Conservation (phyloP, 2,113 vertebrate genomes). For the Ahaetulla prasina region DNA sequence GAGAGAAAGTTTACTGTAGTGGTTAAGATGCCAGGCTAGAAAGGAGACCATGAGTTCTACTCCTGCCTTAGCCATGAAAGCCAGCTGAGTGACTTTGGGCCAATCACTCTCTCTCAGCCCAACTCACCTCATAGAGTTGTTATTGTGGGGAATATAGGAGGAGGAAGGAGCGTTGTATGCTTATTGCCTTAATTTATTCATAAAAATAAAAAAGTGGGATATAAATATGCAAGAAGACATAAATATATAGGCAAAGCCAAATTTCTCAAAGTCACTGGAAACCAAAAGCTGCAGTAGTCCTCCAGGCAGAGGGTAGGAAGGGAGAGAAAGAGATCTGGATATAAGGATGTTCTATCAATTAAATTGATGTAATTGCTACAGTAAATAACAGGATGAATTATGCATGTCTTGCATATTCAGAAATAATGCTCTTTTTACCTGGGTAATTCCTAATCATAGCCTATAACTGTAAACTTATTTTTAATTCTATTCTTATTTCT, state of each 20-base stretch:
- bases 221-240: background rate
- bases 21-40: too few relatives aligned
- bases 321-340: background rate
- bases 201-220: background rate
- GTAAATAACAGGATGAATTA: background rate
- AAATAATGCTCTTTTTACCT: background rate
- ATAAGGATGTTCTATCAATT: background rate
- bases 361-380: background rate
- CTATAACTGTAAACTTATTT: background rate
- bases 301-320: background rate
- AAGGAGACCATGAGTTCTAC: too few relatives aligned
- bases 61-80: too few relatives aligned
- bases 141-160: background rate
- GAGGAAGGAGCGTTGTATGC: background rate
- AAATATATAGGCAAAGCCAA: background rate
- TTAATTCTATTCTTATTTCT: background rate
- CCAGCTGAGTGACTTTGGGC: too few relatives aligned
- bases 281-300: background rate
- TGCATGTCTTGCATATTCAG: background rate
- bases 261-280: background rate
- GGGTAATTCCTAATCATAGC: background rate
- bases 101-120: too few relatives aligned
- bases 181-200: background rate
- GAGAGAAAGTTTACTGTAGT: too few relatives aligned
- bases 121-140: background rate